These are phyloP conservation scores for Colaptes auratus DNA, from an alignment of 2,113 vertebrate species.

Conservation along the genomic window DNA sequence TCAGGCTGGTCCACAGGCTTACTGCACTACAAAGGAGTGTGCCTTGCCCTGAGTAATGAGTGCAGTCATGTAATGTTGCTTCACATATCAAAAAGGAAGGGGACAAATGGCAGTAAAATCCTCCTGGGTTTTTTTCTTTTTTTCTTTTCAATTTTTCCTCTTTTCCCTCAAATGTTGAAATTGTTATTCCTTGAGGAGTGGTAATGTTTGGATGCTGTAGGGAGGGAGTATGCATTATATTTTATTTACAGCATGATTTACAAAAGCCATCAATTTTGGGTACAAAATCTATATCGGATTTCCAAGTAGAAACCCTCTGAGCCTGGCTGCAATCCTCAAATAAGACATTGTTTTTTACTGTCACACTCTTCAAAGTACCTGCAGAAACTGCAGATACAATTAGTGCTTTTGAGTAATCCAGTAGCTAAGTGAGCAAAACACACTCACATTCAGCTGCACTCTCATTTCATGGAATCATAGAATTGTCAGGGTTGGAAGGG, in stretches of 20 bases:
- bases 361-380: neutral
- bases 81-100: neutral
- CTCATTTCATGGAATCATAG: neutral
- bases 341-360: neutral
- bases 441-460: neutral
- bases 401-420: neutral
- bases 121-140: no score
- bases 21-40: neutral
- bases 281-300: neutral
- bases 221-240: neutral
- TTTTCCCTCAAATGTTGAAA: accelerated
- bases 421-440: neutral
- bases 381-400: neutral
- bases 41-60: neutral
- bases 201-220: neutral
- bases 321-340: neutral
- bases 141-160: accelerated
- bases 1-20: neutral
- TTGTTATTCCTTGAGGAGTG: neutral
- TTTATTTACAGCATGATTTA: neutral
- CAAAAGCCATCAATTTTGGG: neutral
- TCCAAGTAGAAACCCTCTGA: neutral
- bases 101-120: neutral
- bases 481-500: no score
- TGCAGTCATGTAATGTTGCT: neutral